phyloP scores from a whole-genome alignment of 2,113 vertebrate species.

The Psammodynastes pulverulentus region DNA sequence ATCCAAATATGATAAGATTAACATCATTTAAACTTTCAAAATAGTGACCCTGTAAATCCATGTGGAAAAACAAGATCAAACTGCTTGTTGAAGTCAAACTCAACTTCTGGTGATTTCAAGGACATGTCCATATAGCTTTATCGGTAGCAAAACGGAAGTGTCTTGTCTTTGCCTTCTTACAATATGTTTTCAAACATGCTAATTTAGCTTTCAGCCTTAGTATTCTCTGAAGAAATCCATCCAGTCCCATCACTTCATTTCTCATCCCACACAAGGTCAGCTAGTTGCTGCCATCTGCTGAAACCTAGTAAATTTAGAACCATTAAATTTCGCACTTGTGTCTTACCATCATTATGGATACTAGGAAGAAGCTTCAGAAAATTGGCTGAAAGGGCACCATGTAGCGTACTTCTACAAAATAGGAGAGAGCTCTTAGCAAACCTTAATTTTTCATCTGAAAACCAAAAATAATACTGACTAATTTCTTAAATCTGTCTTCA shows the following conservation, averaged over 20 bases:
- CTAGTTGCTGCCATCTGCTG: neutral
- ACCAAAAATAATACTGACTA: neutral
- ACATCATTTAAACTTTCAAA: neutral
- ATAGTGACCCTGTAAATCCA: neutral
- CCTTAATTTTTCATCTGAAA: neutral
- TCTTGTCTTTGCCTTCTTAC: neutral
- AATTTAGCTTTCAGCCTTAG: neutral
- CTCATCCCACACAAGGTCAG: neutral
- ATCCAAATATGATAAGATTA: neutral
- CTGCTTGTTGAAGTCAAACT: neutral
- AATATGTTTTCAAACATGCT: neutral
- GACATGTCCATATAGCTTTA: neutral
- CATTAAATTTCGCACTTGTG: neutral
- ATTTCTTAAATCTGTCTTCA: neutral
- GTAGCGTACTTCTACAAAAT: neutral
- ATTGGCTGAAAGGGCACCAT: neutral
- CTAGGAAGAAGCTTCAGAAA: neutral
- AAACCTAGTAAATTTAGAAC: neutral
- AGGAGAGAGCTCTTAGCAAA: neutral
- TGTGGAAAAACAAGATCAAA: neutral
- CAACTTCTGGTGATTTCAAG: neutral
- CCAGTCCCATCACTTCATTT: neutral
- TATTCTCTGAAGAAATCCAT: neutral
- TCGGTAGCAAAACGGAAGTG: neutral
- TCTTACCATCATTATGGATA: neutral